Evolutionary conservation across 1,140 invertebrate species (phyloP).

Genomic region (Ooceraea biroi): DNA sequence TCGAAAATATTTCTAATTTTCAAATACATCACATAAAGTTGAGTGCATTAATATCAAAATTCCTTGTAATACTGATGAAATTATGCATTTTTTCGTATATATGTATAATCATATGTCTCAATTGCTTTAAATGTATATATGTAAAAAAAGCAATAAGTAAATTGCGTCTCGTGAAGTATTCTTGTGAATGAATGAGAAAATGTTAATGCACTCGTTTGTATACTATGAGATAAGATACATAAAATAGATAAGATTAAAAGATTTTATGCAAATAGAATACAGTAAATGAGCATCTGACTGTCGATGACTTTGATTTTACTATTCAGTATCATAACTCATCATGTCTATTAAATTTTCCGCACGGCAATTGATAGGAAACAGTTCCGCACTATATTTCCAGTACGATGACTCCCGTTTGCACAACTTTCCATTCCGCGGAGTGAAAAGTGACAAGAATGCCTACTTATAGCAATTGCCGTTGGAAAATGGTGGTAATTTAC

Average conservation of each 20-base stretch:
- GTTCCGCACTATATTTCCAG: background rate
- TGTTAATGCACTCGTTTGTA: background rate
- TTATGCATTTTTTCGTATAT: no score
- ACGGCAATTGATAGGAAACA: background rate
- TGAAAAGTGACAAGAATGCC: conserved; percentile 49
- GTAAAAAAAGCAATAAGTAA: no score
- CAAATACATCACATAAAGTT: no score
- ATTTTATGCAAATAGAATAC: background rate
- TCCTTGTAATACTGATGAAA: no score
- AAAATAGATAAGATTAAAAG: background rate
- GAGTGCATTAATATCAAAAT: no score
- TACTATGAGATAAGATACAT: background rate
- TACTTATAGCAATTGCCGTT: conserved; percentile 51
- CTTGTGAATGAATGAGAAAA: no score
- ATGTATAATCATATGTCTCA: no score
- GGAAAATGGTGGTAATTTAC: conserved; percentile 50
- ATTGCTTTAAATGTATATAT: no score
- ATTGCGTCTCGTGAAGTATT: no score
- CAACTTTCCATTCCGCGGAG: conserved; percentile 69
- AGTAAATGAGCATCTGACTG: background rate
- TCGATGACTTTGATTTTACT: background rate
- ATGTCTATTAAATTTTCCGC: background rate
- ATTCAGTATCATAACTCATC: background rate
- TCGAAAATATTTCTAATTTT: no score
- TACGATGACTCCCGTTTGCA: background rate